Conservation (phyloP, 2,888 invertebrate genomes). For the Cartodere bifasciata region DNA sequence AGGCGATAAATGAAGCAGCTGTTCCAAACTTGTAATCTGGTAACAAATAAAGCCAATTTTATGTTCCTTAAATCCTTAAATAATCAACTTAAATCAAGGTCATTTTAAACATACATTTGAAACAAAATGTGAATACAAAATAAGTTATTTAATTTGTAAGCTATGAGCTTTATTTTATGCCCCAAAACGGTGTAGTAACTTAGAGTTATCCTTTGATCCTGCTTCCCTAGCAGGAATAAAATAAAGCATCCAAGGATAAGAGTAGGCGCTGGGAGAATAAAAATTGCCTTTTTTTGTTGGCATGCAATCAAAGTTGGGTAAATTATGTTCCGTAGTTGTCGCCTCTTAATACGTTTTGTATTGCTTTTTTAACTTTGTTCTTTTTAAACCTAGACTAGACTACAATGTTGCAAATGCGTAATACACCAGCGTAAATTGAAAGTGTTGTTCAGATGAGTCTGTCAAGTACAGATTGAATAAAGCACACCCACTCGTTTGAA, state of each 20-base stretch:
- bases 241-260: constrained; percentile 20
- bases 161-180: constrained; percentile 13
- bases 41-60: too few relatives aligned
- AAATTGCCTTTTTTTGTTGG: constrained; percentile 30
- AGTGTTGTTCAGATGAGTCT: constrained; percentile 21
- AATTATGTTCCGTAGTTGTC: constrained; percentile 25
- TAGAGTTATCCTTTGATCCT: constrained; percentile 21
- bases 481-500: constrained; percentile 21
- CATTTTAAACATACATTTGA: too few relatives aligned
- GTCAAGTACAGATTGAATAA: constrained; percentile 21
- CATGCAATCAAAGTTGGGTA: constrained; percentile 26
- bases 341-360: constrained; percentile 5
- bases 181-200: constrained; percentile 12
- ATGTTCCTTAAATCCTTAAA: too few relatives aligned
- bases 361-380: constrained; percentile 1
- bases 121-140: constrained; percentile 1
- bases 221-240: constrained; percentile 23
- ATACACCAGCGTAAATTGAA: constrained; percentile 18
- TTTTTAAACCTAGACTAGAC: too few relatives aligned
- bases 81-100: too few relatives aligned
- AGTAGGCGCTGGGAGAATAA: constrained; percentile 24
- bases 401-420: too few relatives aligned
- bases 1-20: too few relatives aligned
- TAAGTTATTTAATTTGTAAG: constrained; percentile 14
- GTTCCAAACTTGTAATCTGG: too few relatives aligned